Evolutionary conservation across 2,113 vertebrate genomes (phyloP).

Genomic region (Muntiacus reevesi): DNA sequence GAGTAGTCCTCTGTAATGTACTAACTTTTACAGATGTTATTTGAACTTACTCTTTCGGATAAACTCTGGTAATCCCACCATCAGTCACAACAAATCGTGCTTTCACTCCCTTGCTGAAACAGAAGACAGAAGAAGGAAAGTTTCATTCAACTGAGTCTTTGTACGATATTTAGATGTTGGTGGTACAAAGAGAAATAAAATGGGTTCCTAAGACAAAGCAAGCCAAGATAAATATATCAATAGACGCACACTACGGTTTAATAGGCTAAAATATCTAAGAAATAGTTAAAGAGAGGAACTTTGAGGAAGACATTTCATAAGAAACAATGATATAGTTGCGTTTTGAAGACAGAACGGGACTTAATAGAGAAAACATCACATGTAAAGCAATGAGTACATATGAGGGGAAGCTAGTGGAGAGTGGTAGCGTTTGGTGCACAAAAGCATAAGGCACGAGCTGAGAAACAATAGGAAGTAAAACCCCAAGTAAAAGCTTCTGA

Average conservation of each 20-base stretch:
- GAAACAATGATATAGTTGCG: not conserved
- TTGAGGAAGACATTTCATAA: not conserved
- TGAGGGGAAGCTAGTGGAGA: not conserved
- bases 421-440: not conserved
- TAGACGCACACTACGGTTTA: not conserved
- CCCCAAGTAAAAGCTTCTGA: not conserved
- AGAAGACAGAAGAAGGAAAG: conserved; percentile 44
- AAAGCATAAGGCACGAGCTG: not conserved
- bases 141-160: not conserved
- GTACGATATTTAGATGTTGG: not conserved
- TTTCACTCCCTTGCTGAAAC: conserved; percentile 88
- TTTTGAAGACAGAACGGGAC: not conserved
- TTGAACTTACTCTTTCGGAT: conserved; percentile 91
- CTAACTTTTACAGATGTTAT: conserved; percentile 23
- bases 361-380: not conserved
- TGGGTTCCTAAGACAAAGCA: not conserved
- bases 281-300: not conserved
- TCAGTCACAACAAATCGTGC: conserved; percentile 97
- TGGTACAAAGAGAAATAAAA: conserved; percentile 10
- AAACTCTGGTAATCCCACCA: conserved; percentile 97
- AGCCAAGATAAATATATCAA: not conserved
- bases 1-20: not conserved
- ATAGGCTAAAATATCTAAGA: not conserved
- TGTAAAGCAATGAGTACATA: fast-evolving
- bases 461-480: not conserved